Evolutionary conservation across 2,888 invertebrate species (phyloP).

Genomic region (Odontocolon sp.): DNA sequence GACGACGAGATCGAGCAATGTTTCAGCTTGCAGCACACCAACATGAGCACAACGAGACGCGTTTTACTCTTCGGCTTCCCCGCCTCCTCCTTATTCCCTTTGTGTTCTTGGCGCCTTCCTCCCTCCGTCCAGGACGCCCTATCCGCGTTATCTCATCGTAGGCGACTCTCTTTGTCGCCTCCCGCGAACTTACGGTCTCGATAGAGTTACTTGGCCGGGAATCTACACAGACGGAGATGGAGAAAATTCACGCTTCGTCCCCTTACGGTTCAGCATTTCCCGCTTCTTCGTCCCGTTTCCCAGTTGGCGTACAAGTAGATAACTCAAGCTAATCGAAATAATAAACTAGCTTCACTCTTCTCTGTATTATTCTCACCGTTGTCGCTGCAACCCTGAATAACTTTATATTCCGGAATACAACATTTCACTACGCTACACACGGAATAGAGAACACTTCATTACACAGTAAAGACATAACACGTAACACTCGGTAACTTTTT

Average conservation of each 20-base stretch:
- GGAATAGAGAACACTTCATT: too few species aligned
- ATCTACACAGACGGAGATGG: conserved; percentile 24
- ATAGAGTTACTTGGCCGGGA: conserved; percentile 33
- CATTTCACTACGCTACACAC: too few species aligned
- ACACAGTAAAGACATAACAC: too few species aligned
- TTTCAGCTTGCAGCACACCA: conserved; percentile 26
- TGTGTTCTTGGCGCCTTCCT: conserved; percentile 46
- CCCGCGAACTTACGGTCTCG: conserved; percentile 16
- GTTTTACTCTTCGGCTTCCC: conserved; percentile 41
- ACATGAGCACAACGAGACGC: conserved; percentile 7
- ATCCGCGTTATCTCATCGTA: conserved; percentile 39
- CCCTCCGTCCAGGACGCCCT: background rate
- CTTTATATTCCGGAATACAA: too few species aligned
- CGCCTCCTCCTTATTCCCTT: conserved; percentile 34
- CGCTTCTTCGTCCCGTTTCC: conserved; percentile 6
- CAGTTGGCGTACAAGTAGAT: conserved; percentile 11
- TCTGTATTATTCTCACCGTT: background rate
- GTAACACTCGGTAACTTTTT: too few species aligned
- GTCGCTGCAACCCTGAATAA: background rate
- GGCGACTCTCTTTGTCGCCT: conserved; percentile 51
- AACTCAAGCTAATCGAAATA: conserved; percentile 17
- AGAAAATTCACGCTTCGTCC: conserved; percentile 20
- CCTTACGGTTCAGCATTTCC: conserved; percentile 8
- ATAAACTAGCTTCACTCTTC: background rate
- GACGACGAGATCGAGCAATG: conserved; percentile 37